These are phyloP conservation scores for Apodemia duryi DNA, from an alignment of 2,888 invertebrate species.

Conservation along the genomic window DNA sequence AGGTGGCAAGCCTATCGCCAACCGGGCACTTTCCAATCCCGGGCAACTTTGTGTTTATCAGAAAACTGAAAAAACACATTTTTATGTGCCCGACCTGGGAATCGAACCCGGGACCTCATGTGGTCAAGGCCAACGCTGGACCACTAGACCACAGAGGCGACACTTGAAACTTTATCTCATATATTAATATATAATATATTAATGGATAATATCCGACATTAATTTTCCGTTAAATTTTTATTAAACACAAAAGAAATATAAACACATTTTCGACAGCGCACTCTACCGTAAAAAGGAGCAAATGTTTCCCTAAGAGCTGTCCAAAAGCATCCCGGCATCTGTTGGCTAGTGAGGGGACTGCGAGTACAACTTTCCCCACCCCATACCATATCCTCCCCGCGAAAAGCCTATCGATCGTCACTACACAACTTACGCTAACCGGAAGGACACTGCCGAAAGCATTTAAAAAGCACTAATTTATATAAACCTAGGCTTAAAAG, in stretches of 20 bases:
- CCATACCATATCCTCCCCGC: constrained; percentile 36
- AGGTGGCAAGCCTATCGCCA: too few species aligned
- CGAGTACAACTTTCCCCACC: constrained; percentile 36
- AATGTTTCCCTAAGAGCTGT: constrained; percentile 38
- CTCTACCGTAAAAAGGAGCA: constrained; percentile 34
- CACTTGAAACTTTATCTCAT: too few species aligned
- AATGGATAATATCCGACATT: too few species aligned
- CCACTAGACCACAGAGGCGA: too few species aligned
- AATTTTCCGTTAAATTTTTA: too few species aligned
- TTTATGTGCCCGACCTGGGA: too few species aligned
- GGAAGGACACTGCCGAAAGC: constrained; percentile 52
- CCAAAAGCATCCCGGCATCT: constrained; percentile 54
- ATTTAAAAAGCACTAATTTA: constrained; percentile 45
- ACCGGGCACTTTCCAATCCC: too few species aligned
- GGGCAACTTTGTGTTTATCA: too few species aligned
- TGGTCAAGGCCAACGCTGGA: too few species aligned
- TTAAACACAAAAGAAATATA: background rate
- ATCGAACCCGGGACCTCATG: too few species aligned
- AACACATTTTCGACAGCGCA: constrained; percentile 30
- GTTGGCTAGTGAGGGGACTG: constrained; percentile 48
- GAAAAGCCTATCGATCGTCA: constrained; percentile 63
- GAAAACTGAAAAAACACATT: too few species aligned
- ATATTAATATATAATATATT: too few species aligned
- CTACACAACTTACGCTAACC: constrained; percentile 61
- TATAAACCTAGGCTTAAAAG: constrained; percentile 49